These are phyloP conservation scores for Troglohyphantes excavatus DNA, from an alignment of 2,888 invertebrate species.

Conservation along the genomic window DNA sequence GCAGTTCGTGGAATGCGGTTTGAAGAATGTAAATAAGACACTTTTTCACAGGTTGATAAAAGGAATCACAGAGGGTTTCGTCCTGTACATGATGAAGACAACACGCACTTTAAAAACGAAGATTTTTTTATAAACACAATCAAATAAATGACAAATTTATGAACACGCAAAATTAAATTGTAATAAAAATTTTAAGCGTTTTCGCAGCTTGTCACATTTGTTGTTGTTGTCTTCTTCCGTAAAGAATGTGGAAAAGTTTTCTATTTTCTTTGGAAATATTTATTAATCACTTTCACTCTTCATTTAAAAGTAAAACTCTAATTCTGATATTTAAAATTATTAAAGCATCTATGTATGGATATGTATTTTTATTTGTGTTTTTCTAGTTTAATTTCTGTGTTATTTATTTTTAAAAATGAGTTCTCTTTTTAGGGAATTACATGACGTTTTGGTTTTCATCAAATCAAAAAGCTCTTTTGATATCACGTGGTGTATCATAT, in stretches of 20 bases:
- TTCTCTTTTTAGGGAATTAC: no score
- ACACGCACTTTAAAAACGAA: not conserved
- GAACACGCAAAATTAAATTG: constrained; percentile 19
- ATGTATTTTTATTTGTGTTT: no score
- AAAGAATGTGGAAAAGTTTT: constrained; percentile 59
- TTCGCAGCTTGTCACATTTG: constrained; percentile 69
- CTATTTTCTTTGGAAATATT: not conserved
- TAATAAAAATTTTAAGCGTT: constrained; percentile 58
- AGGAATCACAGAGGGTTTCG: not conserved
- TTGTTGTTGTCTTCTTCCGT: constrained; percentile 68
- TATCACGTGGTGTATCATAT: no score
- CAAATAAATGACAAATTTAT: constrained; percentile 7
- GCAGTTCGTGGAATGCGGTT: constrained; percentile 36
- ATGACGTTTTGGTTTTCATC: no score
- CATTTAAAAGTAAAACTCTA: no score
- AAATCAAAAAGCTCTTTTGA: no score
- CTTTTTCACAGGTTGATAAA: not conserved
- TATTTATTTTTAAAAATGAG: no score
- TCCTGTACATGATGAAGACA: not conserved
- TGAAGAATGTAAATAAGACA: not conserved
- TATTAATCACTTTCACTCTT: not conserved
- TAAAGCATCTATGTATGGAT: no score
- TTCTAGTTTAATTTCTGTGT: no score
- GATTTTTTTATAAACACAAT: not conserved
- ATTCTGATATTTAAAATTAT: no score